Conservation (phyloP, 2,113 vertebrate species). For the Podarcis muralis region DNA sequence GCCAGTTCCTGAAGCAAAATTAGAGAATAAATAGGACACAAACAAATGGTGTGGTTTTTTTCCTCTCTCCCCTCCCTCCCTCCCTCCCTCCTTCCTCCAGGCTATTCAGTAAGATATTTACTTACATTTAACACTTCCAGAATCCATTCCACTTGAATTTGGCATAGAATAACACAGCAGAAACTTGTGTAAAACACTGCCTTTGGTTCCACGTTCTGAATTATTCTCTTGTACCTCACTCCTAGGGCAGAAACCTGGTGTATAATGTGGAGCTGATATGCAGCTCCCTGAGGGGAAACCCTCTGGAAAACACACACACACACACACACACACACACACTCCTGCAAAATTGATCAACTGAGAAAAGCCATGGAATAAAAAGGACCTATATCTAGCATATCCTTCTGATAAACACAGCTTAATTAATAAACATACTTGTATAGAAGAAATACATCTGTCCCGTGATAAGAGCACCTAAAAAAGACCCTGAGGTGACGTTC, state of each 20-base stretch:
- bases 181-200: conserved; percentile 44
- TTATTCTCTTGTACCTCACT: background rate
- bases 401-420: background rate
- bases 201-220: background rate
- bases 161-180: background rate
- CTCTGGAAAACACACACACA: background rate
- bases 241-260: background rate
- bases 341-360: background rate
- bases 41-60: conserved; percentile 26
- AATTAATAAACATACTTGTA: background rate
- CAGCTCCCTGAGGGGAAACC: background rate
- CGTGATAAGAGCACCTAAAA: background rate
- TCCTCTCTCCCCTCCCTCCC: background rate
- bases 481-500: background rate
- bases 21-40: conserved; percentile 62
- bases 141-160: conserved; percentile 33
- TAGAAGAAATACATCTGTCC: background rate
- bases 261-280: background rate
- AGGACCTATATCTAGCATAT: background rate
- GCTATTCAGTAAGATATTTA: conserved; percentile 54
- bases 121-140: conserved; percentile 25
- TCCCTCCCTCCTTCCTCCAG: background rate
- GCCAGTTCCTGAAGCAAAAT: conserved; percentile 70
- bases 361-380: background rate
- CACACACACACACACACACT: background rate